phyloP scores from a whole-genome alignment of 2,797 vertebrate genomes.

The Sebastes reedi region DNA sequence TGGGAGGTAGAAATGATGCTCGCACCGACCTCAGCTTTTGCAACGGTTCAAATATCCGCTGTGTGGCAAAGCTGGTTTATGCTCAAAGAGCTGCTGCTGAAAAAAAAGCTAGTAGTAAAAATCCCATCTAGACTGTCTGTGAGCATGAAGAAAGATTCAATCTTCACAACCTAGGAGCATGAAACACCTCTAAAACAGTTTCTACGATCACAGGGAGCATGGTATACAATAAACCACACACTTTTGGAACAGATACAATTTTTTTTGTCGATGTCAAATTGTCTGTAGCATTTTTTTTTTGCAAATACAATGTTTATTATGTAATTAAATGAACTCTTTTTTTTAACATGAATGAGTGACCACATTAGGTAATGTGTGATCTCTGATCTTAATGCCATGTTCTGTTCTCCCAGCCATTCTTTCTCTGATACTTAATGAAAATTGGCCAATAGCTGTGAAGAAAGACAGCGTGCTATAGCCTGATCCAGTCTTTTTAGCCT shows the following conservation, averaged over 20 bases:
- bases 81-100: not conserved
- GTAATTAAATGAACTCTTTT: not conserved
- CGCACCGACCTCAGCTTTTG: not conserved
- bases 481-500: not conserved
- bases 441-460: not conserved
- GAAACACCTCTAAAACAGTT: not conserved
- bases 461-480: not conserved
- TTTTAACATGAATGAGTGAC: not conserved
- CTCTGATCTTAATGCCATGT: not conserved
- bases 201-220: not conserved
- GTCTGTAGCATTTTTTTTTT: not conserved
- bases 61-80: not conserved
- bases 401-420: not conserved
- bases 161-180: too few species aligned
- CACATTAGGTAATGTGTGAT: not conserved
- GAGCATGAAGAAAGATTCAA: not conserved
- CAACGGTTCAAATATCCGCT: not conserved
- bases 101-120: not conserved
- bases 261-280: too few species aligned
- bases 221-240: not conserved
- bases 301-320: not conserved
- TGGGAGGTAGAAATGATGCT: not conserved
- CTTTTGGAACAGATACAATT: not conserved
- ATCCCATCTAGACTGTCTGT: not conserved
- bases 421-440: not conserved